Conservation (phyloP, 2,888 invertebrate species). For the Eretmocerus hayati region DNA sequence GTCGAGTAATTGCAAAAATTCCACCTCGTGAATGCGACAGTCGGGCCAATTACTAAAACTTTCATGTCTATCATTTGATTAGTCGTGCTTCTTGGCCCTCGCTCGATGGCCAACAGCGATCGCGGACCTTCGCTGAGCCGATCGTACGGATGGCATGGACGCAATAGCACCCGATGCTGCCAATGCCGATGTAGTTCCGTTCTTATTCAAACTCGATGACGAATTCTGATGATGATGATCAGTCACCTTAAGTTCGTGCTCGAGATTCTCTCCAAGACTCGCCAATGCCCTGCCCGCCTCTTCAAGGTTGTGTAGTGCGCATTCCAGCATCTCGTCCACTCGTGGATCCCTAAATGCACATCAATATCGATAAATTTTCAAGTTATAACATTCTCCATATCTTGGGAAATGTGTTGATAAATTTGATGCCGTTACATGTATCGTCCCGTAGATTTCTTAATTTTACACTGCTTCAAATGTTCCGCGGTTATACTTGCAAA, state of each 20-base stretch:
- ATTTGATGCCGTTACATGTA: too few species aligned
- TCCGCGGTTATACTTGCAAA: too few species aligned
- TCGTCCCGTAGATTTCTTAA: too few species aligned
- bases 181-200: background rate
- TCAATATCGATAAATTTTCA: background rate
- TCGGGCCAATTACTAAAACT: too few species aligned
- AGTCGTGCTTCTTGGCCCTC: slow-evolving; percentile 5
- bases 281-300: slow-evolving; percentile 38
- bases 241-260: slow-evolving; percentile 41
- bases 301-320: slow-evolving; percentile 35
- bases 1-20: too few species aligned
- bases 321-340: slow-evolving; percentile 39
- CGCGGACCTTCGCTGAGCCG: background rate
- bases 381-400: too few species aligned
- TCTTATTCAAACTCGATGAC: background rate
- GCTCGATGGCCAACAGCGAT: background rate
- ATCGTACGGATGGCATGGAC: too few species aligned
- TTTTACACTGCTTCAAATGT: too few species aligned
- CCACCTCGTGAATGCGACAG: too few species aligned
- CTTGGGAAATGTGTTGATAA: too few species aligned
- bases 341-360: slow-evolving; percentile 35
- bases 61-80: too few species aligned
- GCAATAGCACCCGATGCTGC: too few species aligned
- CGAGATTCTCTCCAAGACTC: slow-evolving; percentile 36
- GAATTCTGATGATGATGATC: background rate